A percentile compares a stretch with the other conserved stretches of the same genome.
These are phyloP conservation scores for Helobdella robusta DNA, from an alignment of 2,888 invertebrate species.

Conservation along the genomic window DNA sequence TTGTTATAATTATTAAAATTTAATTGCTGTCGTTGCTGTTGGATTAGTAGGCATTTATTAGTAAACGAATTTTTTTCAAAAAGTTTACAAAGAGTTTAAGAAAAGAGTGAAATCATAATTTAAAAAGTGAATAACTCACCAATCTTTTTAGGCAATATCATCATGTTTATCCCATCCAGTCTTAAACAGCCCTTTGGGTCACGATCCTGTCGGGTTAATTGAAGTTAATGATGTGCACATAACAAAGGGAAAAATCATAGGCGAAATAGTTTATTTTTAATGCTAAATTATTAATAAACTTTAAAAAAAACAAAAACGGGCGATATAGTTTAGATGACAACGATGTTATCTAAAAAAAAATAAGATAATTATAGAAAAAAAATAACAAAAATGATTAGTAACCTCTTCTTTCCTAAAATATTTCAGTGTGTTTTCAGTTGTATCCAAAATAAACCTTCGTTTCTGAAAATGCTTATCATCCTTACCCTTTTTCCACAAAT, in stretches of 20 bases:
- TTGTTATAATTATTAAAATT: too few relatives aligned
- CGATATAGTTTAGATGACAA: too few relatives aligned
- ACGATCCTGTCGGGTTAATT: slow-evolving; percentile 27
- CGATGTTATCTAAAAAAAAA: too few relatives aligned
- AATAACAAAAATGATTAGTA: too few relatives aligned
- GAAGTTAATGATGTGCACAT: background rate
- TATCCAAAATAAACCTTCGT: slow-evolving; percentile 71
- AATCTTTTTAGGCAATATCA: slow-evolving; percentile 33
- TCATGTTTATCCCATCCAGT: slow-evolving; percentile 33
- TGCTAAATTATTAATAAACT: too few relatives aligned
- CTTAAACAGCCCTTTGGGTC: slow-evolving; percentile 32
- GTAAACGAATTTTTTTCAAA: too few relatives aligned
- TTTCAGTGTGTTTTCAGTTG: slow-evolving; percentile 69
- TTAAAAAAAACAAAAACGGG: too few relatives aligned
- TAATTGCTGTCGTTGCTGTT: too few relatives aligned
- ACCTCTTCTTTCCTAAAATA: slow-evolving; percentile 53
- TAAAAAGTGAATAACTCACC: too few relatives aligned
- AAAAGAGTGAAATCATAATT: too few relatives aligned
- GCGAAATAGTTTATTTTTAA: background rate
- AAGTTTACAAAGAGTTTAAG: too few relatives aligned
- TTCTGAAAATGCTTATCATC: slow-evolving; percentile 74
- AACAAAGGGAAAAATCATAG: background rate
- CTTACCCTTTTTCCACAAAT: slow-evolving; percentile 77
- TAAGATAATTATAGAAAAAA: background rate
- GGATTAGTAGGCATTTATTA: too few relatives aligned